Conservation (phyloP, 2,888 invertebrate genomes). For the Tigriopus californicus region DNA sequence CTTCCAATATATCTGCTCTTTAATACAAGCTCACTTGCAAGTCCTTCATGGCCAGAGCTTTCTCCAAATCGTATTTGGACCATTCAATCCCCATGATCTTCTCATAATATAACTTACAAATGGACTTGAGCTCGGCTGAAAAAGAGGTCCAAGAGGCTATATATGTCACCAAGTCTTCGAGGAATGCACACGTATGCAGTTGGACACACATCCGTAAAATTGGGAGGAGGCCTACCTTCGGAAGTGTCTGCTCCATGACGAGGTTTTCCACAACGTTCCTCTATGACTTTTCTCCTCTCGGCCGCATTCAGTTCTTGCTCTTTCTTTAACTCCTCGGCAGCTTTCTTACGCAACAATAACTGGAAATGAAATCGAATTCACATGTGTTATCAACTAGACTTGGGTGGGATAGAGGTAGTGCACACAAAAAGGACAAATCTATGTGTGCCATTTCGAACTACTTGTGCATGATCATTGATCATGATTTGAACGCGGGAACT, state of each 20-base stretch:
- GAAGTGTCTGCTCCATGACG: constrained; percentile 77
- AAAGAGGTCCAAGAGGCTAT: not conserved
- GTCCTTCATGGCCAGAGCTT: constrained; percentile 85
- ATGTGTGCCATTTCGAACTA: too few relatives aligned
- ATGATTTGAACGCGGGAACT: too few relatives aligned
- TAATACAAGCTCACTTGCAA: constrained; percentile 67
- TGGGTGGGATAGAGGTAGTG: too few relatives aligned
- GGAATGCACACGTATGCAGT: too few relatives aligned
- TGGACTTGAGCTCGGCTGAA: constrained; percentile 25
- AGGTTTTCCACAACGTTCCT: constrained; percentile 79
- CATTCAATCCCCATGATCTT: constrained; percentile 63
- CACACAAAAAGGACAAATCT: too few relatives aligned
- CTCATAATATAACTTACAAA: constrained; percentile 56
- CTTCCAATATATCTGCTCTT: too few relatives aligned
- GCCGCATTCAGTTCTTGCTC: constrained; percentile 97
- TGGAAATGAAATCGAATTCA: constrained; percentile 27
- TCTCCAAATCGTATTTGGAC: constrained; percentile 94
- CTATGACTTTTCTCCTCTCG: constrained; percentile 90
- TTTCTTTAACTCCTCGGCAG: constrained; percentile 97
- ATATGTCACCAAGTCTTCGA: too few relatives aligned
- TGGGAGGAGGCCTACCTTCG: constrained; percentile 41
- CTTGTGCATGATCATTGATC: too few relatives aligned
- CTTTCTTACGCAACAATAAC: constrained; percentile 99
- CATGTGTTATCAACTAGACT: too few relatives aligned
- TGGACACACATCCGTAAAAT: too few relatives aligned